A percentile compares a stretch with the other conserved stretches of the same genome.
phyloP scores from a whole-genome alignment of 2,888 invertebrate species.

The Patella caerulea region DNA sequence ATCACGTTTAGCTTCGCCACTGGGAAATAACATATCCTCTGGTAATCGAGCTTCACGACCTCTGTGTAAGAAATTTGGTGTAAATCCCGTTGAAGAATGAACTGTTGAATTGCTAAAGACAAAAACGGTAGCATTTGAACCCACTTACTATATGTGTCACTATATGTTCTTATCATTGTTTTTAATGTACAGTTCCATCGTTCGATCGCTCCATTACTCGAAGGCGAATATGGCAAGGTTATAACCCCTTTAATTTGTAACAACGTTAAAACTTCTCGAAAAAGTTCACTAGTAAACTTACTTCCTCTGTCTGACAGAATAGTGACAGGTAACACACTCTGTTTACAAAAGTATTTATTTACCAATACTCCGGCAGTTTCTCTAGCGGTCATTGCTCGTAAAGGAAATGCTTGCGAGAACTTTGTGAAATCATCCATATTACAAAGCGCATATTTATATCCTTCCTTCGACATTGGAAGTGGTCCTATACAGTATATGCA shows the following conservation, averaged over 20 bases:
- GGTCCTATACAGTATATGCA: background rate
- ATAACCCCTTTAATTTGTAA: background rate
- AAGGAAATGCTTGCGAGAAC: constrained; percentile 6
- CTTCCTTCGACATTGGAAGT: background rate
- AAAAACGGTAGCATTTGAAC: background rate
- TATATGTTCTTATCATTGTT: constrained; percentile 2
- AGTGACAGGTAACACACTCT: background rate
- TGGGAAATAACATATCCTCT: background rate
- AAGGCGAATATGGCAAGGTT: constrained; percentile 4
- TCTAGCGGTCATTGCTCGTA: background rate
- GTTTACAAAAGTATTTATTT: constrained; percentile 4
- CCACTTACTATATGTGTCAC: background rate
- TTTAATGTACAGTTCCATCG: constrained; percentile 7
- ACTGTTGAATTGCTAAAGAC: background rate
- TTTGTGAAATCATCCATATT: background rate
- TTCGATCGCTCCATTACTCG: background rate
- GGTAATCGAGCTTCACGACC: background rate
- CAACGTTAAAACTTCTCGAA: background rate
- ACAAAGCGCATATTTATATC: background rate
- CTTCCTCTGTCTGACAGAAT: constrained; percentile 8
- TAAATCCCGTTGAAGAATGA: background rate
- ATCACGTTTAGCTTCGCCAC: too few species aligned
- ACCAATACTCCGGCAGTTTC: constrained; percentile 7
- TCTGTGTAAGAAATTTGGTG: background rate
- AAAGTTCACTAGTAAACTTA: background rate